Evolutionary conservation across 1,140 invertebrate species (phyloP).

Genomic region (Plutomurus gul): DNA sequence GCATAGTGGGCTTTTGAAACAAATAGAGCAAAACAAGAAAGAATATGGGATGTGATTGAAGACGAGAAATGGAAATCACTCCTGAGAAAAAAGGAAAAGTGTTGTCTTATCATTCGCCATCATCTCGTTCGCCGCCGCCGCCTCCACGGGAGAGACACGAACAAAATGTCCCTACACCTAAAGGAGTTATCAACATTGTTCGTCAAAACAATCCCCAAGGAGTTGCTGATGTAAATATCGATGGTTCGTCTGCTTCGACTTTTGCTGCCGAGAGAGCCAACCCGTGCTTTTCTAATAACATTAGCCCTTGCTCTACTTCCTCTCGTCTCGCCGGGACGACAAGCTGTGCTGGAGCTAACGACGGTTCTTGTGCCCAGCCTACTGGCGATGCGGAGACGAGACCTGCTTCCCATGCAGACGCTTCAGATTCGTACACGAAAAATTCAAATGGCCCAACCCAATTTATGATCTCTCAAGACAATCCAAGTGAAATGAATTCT

Average conservation of each 20-base stretch:
- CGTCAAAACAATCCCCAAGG: conserved; percentile 10
- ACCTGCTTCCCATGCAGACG: too few species aligned
- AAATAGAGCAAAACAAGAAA: neutral
- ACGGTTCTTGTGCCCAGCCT: too few species aligned
- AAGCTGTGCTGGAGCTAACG: too few species aligned
- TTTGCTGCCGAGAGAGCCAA: neutral
- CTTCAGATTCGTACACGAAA: neutral
- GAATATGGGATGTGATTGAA: neutral
- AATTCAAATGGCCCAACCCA: neutral
- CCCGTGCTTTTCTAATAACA: neutral
- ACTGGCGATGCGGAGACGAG: too few species aligned
- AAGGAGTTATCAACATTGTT: neutral
- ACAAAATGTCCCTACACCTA: neutral
- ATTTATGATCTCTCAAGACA: neutral
- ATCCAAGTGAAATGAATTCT: neutral
- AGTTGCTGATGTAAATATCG: neutral
- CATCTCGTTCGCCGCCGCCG: neutral
- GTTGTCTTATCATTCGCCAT: conserved; percentile 18
- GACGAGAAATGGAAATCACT: conserved; percentile 19
- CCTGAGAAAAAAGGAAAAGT: neutral
- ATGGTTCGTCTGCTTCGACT: neutral
- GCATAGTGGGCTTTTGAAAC: too few species aligned
- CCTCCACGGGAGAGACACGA: neutral
- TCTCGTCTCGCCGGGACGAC: too few species aligned
- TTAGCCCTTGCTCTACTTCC: neutral